A percentile compares a stretch with the other conserved stretches of the same genome.
These are phyloP conservation scores for Pocillopora verrucosa DNA, from an alignment of 64 coral and sea anemone species.

Conservation along the genomic window DNA sequence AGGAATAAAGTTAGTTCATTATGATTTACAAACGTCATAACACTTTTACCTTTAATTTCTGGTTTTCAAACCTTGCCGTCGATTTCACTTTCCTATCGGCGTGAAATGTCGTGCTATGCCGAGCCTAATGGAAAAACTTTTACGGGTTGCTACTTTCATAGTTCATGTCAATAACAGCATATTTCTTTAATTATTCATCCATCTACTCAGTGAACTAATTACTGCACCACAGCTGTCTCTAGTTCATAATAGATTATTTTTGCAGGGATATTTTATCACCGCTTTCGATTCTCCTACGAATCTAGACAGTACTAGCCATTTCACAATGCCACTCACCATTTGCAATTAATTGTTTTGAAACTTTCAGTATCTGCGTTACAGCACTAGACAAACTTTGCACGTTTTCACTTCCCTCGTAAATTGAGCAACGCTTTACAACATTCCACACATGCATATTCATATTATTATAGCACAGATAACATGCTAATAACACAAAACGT, in stretches of 20 bases:
- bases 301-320: background rate
- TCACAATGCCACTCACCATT: background rate
- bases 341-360: background rate
- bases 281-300: background rate
- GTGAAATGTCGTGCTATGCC: background rate
- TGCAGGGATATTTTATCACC: background rate
- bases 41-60: background rate
- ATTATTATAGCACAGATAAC: background rate
- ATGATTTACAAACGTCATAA: background rate
- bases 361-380: background rate
- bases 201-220: background rate
- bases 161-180: background rate
- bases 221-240: background rate
- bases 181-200: constrained; percentile 19
- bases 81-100: background rate
- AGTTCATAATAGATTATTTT: background rate
- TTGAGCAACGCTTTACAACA: background rate
- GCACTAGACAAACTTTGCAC: background rate
- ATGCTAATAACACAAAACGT: background rate
- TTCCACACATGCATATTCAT: background rate
- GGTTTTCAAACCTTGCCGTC: background rate
- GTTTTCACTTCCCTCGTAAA: background rate
- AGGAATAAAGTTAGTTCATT: background rate
- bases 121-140: background rate
- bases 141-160: constrained; percentile 2